Percentiles rank a stretch among this genome's conserved stretches.
phyloP scores from a whole-genome alignment of 2,113 vertebrate genomes.

The Bubo scandiacus region DNA sequence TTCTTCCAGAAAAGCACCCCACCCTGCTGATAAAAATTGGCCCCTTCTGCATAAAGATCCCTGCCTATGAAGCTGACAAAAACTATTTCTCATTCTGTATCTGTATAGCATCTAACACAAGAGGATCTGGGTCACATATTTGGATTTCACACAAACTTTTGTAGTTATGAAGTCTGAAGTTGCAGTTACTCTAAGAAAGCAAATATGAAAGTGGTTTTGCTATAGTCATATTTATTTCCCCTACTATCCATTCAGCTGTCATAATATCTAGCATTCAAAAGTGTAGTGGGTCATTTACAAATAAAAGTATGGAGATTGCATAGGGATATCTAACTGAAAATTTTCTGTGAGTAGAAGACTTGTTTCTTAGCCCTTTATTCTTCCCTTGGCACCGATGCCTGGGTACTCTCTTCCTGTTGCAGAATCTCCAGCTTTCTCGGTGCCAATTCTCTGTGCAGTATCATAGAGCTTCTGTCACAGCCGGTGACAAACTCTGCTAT shows the following conservation, averaged over 20 bases:
- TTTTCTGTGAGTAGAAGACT: background rate
- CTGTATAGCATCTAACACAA: background rate
- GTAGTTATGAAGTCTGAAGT: background rate
- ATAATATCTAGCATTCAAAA: background rate
- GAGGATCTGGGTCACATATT: background rate
- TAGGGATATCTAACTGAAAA: background rate
- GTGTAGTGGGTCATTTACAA: background rate
- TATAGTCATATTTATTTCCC: background rate
- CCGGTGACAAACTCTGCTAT: background rate
- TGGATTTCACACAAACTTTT: background rate
- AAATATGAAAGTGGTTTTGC: background rate
- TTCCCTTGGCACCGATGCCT: background rate
- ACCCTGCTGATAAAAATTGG: background rate
- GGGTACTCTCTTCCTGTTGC: background rate
- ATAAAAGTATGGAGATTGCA: background rate
- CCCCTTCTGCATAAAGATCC: background rate
- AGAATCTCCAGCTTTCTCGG: background rate
- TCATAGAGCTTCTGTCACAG: background rate
- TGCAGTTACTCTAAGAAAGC: background rate
- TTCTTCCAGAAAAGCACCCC: background rate
- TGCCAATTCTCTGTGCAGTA: background rate
- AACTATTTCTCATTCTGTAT: background rate
- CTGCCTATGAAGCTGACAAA: background rate
- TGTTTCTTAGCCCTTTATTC: background rate
- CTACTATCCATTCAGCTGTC: background rate